Evolutionary conservation across 1,140 invertebrate species (phyloP), one percentile per base, ranked within the genome.

Genomic region (Orussus abietinus): DNA sequence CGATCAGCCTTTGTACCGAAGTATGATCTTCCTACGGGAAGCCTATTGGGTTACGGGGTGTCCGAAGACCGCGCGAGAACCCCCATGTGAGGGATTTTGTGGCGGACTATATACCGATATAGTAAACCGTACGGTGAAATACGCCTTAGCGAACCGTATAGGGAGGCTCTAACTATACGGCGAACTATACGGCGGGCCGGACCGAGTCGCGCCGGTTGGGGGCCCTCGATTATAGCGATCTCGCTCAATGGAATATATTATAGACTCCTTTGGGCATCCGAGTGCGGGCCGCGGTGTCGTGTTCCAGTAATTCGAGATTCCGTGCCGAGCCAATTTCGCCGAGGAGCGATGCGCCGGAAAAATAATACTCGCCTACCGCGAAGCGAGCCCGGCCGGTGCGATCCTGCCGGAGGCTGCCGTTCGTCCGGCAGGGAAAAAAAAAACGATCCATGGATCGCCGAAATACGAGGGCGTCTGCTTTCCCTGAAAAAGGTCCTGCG

Each of bases 1-100:
- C 66, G 69, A 70, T 71, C 64, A 70, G 59, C 55, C 57, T 66
- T 71, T 70, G 60, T 71, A 60, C 58, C 51, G 34, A 60, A 61
- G 52, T 53, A 62, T 59, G 66, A 72, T 72, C 61, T 67, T 65
- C 55, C 57, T 63, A 51, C 53, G 57, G 54, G 57, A 63, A 63
- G 59, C 56, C 60, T 71, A 71, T 71, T 68, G 47, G 53, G 64
- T 71, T 72, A 67, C 60, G 43, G 31, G 28, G 44, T 21, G 12
- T 49, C 44, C 36, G 15, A 43, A 26, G 31, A 49, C 47, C 35
- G 25, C 36, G 10, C 17, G 13, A n/a, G n/a, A n/a, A n/a, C n/a
- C n/a, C n/a, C n/a, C n/a, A n/a, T n/a, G n/a, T n/a, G n/a, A n/a
- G n/a, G n/a, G n/a, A n/a, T n/a, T n/a, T n/a, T n/a, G n/a, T n/a